phyloP scores from a whole-genome alignment of 2,113 vertebrate genomes.

The Chauna torquata region DNA sequence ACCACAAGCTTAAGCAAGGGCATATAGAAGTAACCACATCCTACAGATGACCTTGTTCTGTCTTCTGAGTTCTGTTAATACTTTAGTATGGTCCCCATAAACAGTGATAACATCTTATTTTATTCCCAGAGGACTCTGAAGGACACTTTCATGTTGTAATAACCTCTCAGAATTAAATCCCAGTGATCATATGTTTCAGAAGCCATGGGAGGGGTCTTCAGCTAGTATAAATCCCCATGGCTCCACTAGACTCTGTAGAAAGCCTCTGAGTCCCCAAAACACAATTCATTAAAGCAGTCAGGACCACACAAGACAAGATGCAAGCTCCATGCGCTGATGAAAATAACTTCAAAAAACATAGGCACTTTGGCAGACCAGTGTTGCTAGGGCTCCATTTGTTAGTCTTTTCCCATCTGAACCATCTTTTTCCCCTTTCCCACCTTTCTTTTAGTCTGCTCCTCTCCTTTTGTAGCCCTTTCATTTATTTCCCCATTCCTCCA shows the following conservation, averaged over 20 bases:
- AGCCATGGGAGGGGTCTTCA: not conserved
- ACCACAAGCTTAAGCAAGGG: not conserved
- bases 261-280: not conserved
- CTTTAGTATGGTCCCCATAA: not conserved
- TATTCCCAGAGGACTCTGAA: not conserved
- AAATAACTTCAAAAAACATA: not conserved
- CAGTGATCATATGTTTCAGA: not conserved
- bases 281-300: not conserved
- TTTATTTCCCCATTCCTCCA: not conserved
- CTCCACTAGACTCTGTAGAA: not conserved
- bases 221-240: not conserved
- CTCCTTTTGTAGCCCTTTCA: not conserved
- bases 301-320: not conserved
- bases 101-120: not conserved
- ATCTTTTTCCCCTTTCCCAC: not conserved
- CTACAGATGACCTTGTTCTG: not conserved
- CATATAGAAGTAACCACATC: not conserved
- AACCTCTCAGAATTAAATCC: not conserved
- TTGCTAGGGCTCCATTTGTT: not conserved
- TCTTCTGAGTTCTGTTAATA: not conserved
- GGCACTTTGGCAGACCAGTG: not conserved
- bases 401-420: not conserved
- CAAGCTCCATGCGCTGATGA: not conserved
- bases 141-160: not conserved
- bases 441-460: not conserved